Evolutionary conservation across 2,888 invertebrate genomes (phyloP), one percentile per base, ranked within the genome.

Genomic region (Timema cristinae): DNA sequence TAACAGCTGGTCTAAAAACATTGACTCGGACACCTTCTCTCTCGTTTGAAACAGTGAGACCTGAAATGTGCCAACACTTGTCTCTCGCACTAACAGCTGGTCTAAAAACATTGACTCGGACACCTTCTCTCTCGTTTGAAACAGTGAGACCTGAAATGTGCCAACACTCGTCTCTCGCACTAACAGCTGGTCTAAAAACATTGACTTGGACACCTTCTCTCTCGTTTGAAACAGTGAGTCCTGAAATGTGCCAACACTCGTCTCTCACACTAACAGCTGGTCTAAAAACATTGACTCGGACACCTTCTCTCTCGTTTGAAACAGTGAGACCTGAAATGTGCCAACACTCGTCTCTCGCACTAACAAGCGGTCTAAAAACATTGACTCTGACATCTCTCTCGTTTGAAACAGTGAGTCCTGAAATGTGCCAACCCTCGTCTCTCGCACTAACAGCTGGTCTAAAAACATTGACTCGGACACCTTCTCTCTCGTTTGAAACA

Each of bases 311-410:
- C 32, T 32, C 32, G 32, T 32, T 32, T 32, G 32, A 32, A 32
- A 32, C 32, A 32, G 32, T 32, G 50, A 52, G 71, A 48, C 16
- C 16, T 50, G 63, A 47, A 68, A 50, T 48, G 68, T 71, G 71
- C 71, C 71, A 71, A 66, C 54, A 32, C 32, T 32, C 32, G 32
- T 32, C 32, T 32, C 32, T 32, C 48, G 66, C 61, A 50, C 70
- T 71, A 67, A 66, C 51, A 13, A 49, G 56, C n/a, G 68, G 16
- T 2, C 56, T 15, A 50, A 67, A 68, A 71, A 71, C 71, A 71
- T 68, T n/a, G 10, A n/a, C 59, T 16, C 16, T 2, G 63, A 63
- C 32, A 9, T 32, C 32, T 32, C 32, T 32, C 32, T 32, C 32
- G 32, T 32, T 32, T 32, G 32, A 32, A 32, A 32, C 32, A 32